Evolutionary conservation across 2,888 invertebrate genomes (phyloP), one percentile per base, ranked within the genome.

Genomic region (Allacma fusca): DNA sequence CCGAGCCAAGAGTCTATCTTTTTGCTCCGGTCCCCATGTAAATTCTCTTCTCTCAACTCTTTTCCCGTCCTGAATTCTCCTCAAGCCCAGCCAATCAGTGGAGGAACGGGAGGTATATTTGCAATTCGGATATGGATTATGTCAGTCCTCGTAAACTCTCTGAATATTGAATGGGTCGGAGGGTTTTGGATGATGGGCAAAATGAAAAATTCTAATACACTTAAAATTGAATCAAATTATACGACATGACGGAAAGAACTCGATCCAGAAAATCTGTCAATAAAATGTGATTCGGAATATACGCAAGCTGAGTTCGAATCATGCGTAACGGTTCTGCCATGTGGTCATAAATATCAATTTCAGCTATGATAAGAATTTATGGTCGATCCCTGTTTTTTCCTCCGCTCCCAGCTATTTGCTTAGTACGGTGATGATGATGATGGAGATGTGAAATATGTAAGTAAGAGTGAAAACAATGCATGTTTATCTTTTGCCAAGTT

Each of bases 401-500:
- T 19, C 50, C 16, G 50, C 50, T 50, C 50, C 2, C n/a, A 12
- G 9, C 50, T 16, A 50, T 50, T 50, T 50, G 50, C 16, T 50
- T 50, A 7, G 5, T 50, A 50, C 2, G 19, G 2, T 50, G 50
- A 50, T 13, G 50, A 12, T 50, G 19, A 16, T 5, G 50, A 50
- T 50, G 50, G 50, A 50, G 50, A 50, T 50, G 50, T 50, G 16
- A 50, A 50, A 50, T 50, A 50, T 50, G 50, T 40, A 40, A 40
- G 40, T 5, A 5, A 40, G 40, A 40, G 40, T 40, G 40, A 16
- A 50, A 50, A 50, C 50, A 50, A 50, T 50, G n/a, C 50, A 13
- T 2, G 19, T n/a, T 50, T 50, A 50, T 50, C 50, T 50, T 50
- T 50, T 50, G 50, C 50, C 5, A 50, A 50, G 50, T 5, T 50